These are phyloP conservation scores for Ovis canadensis DNA, from an alignment of 2,113 vertebrate species.

Conservation along the genomic window DNA sequence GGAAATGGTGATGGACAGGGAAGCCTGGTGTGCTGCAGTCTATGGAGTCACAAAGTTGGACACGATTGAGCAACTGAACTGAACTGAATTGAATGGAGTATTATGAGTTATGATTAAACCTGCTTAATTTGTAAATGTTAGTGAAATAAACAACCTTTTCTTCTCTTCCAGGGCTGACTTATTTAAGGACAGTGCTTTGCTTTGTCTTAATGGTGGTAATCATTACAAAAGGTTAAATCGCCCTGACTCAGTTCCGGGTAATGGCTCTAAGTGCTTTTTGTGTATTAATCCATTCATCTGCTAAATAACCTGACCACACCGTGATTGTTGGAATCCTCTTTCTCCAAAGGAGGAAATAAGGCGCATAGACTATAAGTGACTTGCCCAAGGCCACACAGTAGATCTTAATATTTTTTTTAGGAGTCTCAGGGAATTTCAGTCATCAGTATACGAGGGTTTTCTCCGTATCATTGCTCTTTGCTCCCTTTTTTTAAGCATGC, in stretches of 20 bases:
- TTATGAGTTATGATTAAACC: neutral
- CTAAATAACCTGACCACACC: accelerated
- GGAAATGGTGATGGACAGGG: neutral
- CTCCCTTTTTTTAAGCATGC: neutral
- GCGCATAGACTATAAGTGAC: no score
- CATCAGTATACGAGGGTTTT: neutral
- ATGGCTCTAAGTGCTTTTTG: neutral
- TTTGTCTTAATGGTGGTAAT: neutral
- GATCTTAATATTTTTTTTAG: neutral
- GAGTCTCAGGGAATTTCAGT: neutral
- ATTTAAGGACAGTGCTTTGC: neutral
- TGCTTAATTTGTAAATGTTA: neutral
- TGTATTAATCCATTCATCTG: neutral
- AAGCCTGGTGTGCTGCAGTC: neutral
- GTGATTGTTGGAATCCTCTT: neutral
- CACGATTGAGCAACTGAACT: neutral
- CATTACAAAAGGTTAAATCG: neutral
- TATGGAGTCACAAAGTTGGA: neutral
- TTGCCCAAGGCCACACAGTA: neutral
- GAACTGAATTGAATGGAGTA: neutral
- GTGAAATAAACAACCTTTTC: neutral
- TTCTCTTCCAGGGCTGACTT: neutral
- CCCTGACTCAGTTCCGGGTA: neutral
- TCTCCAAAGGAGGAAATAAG: neutral
- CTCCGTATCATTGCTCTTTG: neutral